Base-by-base conservation (phyloP, 2,888 invertebrate species). In the Penaeus monodon region DNA sequence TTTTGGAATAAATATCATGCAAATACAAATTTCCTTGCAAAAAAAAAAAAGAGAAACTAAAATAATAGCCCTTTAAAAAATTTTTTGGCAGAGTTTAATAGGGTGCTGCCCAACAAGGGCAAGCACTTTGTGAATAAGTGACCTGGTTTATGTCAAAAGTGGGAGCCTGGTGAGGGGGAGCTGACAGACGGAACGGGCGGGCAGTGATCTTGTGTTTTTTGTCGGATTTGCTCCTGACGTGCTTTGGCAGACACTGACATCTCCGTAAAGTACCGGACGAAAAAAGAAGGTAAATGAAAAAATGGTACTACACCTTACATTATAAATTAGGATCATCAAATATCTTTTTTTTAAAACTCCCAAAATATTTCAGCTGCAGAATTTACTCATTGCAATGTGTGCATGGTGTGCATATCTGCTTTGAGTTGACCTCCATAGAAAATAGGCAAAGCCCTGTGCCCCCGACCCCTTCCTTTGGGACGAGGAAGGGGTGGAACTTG, bases 391-490 rank as follows among this genome's bases (percentile, higher is more conserved):
- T 98, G 98, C 91, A 99, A 94, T 66, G 97, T 97, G 92, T 98
- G 97, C 96, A 99, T 98, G 82, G 98, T 91, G 96, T 96, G 92
- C 98, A 97, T 91, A 99, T 98, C 92, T 97, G 96, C 82, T 95
- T 94, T 93, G 98, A 97, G 86, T 96, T 95, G 90, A 99, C 97
- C 94, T 98, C 97, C 93, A 99, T 99, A 93, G 96, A 99, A 93
- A 99, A 99, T 98, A 95, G 92, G 97, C 97, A 92, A 97, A 98
- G 88, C 99, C 99, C 93, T 97, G 98, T 91, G 96, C 96, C 91
- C 98, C 94, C 91, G 96, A 96, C 85, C 99, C 99, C 98, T 94
- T 99, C 99, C 91, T 97, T 94, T 24, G 99, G 99, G 89, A 99
- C 97, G 85, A 99, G 95, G 94, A 99, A 99, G 79, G 98, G 97